phyloP scores from a whole-genome alignment of 2,797 vertebrate genomes.

The Sebastes elongatus region DNA sequence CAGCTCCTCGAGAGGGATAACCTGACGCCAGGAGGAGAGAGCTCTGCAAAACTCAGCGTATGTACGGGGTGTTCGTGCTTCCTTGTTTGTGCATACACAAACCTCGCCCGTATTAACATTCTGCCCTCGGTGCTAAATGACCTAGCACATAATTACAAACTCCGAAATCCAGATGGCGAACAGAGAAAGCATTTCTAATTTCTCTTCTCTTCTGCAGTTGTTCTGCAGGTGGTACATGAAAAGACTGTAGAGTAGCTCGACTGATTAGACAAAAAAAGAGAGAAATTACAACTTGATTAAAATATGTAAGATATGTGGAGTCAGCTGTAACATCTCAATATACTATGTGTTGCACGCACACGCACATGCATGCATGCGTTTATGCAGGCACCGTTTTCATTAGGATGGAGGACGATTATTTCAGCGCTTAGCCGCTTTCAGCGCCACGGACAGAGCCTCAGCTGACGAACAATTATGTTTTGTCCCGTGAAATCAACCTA shows the following conservation, averaged over 20 bases:
- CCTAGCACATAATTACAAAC: slow-evolving; percentile 57
- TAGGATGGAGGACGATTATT: background rate
- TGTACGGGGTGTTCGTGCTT: slow-evolving; percentile 1
- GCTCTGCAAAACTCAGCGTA: background rate
- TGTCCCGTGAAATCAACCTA: accelerated
- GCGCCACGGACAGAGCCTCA: background rate
- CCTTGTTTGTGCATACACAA: slow-evolving; percentile 23
- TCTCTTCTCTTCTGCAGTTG: background rate
- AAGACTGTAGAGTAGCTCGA: background rate
- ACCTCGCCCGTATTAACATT: slow-evolving; percentile 46
- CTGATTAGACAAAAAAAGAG: background rate
- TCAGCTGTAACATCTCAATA: background rate
- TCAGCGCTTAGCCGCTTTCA: background rate
- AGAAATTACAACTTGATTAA: background rate
- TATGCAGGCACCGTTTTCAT: background rate
- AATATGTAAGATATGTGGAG: background rate
- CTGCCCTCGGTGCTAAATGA: slow-evolving; percentile 54
- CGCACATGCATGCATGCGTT: background rate
- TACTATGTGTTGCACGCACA: background rate
- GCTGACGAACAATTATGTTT: no score
- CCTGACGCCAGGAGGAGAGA: slow-evolving; percentile 13
- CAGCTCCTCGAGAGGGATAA: slow-evolving; percentile 16
- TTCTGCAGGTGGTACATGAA: background rate
- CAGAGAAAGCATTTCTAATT: slow-evolving; percentile 29
- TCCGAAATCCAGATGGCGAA: slow-evolving; percentile 64